These are phyloP conservation scores for Hesperia comma DNA, from an alignment of 2,888 invertebrate genomes.

Conservation along the genomic window DNA sequence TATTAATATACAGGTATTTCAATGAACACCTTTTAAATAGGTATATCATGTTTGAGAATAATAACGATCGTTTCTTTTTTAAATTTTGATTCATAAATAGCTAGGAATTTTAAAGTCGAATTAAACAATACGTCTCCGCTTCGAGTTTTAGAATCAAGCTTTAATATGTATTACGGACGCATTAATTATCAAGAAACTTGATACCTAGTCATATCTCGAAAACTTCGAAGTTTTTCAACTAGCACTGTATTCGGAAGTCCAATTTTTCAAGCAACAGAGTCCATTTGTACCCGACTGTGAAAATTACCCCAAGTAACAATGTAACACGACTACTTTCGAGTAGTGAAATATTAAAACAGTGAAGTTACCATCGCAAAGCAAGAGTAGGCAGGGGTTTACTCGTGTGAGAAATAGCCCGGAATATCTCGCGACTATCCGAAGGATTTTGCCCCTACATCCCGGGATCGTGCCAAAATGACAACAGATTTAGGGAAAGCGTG, in stretches of 20 bases:
- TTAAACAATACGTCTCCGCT: too few species aligned
- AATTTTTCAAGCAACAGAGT: slow-evolving; percentile 36
- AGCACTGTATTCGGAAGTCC: slow-evolving; percentile 7
- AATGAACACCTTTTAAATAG: too few species aligned
- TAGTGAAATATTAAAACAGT: slow-evolving; percentile 76
- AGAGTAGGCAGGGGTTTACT: slow-evolving; percentile 49
- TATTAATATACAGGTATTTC: too few species aligned
- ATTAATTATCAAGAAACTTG: too few species aligned
- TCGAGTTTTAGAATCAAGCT: too few species aligned
- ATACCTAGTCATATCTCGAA: too few species aligned
- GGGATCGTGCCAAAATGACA: slow-evolving; percentile 80
- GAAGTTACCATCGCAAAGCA: slow-evolving; percentile 56
- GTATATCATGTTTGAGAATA: too few species aligned
- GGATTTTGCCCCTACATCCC: slow-evolving; percentile 76
- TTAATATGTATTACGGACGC: too few species aligned
- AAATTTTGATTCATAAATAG: too few species aligned
- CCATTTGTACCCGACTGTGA: slow-evolving; percentile 40
- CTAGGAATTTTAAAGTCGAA: too few species aligned
- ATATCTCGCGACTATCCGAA: slow-evolving; percentile 76
- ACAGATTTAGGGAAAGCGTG: slow-evolving; percentile 82
- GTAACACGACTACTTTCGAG: slow-evolving; percentile 71
- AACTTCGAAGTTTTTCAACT: neutral
- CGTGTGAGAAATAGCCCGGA: slow-evolving; percentile 78
- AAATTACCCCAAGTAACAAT: slow-evolving; percentile 56
- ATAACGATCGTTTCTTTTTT: too few species aligned